Conservation (phyloP, 2,113 vertebrate species). For the Festucalex cinctus region DNA sequence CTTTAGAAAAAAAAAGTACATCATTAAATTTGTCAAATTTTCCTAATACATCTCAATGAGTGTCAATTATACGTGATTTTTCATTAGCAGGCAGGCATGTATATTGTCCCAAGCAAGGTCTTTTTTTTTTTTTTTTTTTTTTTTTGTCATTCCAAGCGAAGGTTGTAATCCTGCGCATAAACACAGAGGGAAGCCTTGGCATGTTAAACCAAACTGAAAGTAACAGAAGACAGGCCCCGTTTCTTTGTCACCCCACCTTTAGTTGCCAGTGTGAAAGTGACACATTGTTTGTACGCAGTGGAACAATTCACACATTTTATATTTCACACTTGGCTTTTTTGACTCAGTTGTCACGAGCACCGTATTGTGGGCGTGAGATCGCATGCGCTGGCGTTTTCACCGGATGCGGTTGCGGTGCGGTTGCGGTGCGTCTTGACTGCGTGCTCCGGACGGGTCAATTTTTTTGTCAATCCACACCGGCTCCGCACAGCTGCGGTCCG, state of each 20-base stretch:
- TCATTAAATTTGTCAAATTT: too few species aligned
- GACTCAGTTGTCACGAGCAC: slow-evolving; percentile 19
- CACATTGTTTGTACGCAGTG: neutral
- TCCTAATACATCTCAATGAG: too few species aligned
- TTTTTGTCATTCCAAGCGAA: slow-evolving; percentile 55
- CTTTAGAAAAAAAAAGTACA: too few species aligned
- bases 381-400: slow-evolving; percentile 56
- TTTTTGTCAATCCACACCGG: too few species aligned
- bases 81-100: too few species aligned
- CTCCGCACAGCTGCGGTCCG: too few species aligned
- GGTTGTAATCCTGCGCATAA: slow-evolving; percentile 49
- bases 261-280: slow-evolving; percentile 15
- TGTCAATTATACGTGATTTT: too few species aligned
- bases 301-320: slow-evolving; percentile 38
- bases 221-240: slow-evolving; percentile 30
- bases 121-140: too few species aligned
- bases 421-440: too few species aligned
- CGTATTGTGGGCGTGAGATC: slow-evolving; percentile 30
- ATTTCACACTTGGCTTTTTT: slow-evolving; percentile 30
- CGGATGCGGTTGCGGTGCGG: too few species aligned
- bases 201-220: slow-evolving; percentile 26
- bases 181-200: slow-evolving; percentile 35
- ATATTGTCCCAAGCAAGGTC: too few species aligned
- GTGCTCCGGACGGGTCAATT: too few species aligned
- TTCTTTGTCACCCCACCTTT: slow-evolving; percentile 8